These are phyloP conservation scores for Arvicanthis niloticus DNA, from an alignment of 2,113 vertebrate species.

Conservation along the genomic window DNA sequence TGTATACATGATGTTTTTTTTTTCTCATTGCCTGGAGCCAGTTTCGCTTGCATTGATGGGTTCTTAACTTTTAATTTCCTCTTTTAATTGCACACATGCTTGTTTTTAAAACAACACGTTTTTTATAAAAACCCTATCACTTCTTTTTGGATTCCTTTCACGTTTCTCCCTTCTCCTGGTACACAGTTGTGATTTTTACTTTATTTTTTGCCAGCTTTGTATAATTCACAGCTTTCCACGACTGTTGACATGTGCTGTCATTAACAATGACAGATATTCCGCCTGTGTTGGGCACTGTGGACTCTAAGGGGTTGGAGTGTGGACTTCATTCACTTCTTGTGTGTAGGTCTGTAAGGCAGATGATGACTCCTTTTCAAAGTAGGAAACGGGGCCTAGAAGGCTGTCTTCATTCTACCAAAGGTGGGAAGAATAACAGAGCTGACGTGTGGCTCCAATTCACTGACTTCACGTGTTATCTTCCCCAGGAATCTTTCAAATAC, in stretches of 20 bases:
- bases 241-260: not conserved
- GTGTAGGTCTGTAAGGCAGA: not conserved
- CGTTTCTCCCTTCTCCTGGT: not conserved
- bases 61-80: constrained; percentile 50
- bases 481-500: not conserved
- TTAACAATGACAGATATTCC: constrained; percentile 24
- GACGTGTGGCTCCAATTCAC: not conserved
- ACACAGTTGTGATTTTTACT: constrained; percentile 13
- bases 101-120: not conserved
- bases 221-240: not conserved
- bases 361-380: not conserved
- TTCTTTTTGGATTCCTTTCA: not conserved
- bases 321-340: not conserved
- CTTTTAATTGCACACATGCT: constrained; percentile 39
- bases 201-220: constrained; percentile 1
- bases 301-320: not conserved
- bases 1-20: not conserved
- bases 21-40: constrained; percentile 15
- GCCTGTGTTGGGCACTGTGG: not conserved
- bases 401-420: not conserved
- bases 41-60: not conserved
- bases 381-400: constrained; percentile 28
- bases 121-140: not conserved
- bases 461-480: not conserved
- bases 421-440: not conserved